Base-by-base conservation (phyloP, 2,113 vertebrate genomes). In the Ammodytes dubius region DNA sequence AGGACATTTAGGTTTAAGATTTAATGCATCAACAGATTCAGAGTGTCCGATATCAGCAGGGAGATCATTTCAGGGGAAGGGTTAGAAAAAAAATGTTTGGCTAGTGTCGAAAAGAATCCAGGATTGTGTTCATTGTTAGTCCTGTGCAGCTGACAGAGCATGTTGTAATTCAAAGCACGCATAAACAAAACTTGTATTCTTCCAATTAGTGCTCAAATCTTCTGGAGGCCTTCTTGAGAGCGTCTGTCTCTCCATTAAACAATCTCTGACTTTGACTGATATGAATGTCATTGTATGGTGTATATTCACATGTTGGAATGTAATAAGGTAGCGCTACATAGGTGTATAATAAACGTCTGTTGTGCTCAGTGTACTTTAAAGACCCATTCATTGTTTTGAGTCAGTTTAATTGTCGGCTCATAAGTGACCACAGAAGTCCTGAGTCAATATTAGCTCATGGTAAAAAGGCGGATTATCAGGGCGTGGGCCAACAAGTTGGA, bases 401-500 rank as follows among this genome's bases (percentile, higher is more conserved):
- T n/a, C 43, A 15, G 7, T 52, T 27, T 4, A 71, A 58, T 11
- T 59, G 49, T 60, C 11, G 45, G 6, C 39, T 68, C 3, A n/a
- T 0, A 10, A 71, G 37, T 58, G 12, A 39, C 56, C 45, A 52
- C 0, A 52, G 45, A 53, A 0, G 17, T 70, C 37, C n/a, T n/a
- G 8, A 74, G 85, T 89, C 56, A 86, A 77, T 75, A 88, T 19
- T 83, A 52, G 4, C 19, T 46, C 7, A 72, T 65, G 87, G 63
- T 84, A 52, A 74, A 58, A 13, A 65, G 40, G 53, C 15, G 7
- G 17, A 65, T 58, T 84, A 83, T 84, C 83, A 87, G 83, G 87
- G 88, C 2, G 86, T 85, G 71, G 6, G 45, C 69, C 37, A 10
- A 77, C 65, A 0, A 40, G 40, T 19, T 58, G 1, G 6, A 71